phyloP scores from a whole-genome alignment of 2,888 invertebrate species.

The Xylota sylvarum region DNA sequence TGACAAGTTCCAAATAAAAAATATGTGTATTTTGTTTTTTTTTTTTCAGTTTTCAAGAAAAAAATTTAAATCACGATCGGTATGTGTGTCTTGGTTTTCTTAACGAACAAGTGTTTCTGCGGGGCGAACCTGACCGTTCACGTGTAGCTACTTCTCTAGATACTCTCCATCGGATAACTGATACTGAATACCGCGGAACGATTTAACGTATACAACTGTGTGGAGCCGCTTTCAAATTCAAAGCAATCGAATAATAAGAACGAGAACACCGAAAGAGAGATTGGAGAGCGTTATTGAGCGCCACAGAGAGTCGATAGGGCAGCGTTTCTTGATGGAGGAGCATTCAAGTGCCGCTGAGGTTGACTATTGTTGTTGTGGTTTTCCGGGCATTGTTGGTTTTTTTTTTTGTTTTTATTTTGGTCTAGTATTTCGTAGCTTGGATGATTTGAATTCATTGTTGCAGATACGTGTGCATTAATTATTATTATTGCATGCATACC shows the following conservation, averaged over 20 bases:
- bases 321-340: slow-evolving; percentile 12
- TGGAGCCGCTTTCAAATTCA: slow-evolving; percentile 16
- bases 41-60: not conserved
- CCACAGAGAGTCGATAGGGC: slow-evolving; percentile 12
- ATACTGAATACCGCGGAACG: slow-evolving; percentile 52
- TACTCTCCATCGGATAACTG: slow-evolving; percentile 65
- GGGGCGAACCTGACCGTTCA: slow-evolving; percentile 34
- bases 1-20: slow-evolving; percentile 11
- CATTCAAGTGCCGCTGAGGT: not conserved
- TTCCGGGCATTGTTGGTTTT: slow-evolving; percentile 7
- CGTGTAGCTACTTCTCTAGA: slow-evolving; percentile 40
- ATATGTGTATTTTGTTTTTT: not conserved
- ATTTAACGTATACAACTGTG: slow-evolving; percentile 16
- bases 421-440: slow-evolving; percentile 8
- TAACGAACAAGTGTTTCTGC: slow-evolving; percentile 35
- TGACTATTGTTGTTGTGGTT: slow-evolving; percentile 5
- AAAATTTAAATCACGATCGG: not conserved
- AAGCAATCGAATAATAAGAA: slow-evolving; percentile 19
- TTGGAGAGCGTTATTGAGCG: not conserved
- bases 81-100: not conserved
- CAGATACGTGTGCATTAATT: slow-evolving; percentile 27
- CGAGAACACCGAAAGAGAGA: slow-evolving; percentile 10
- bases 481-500: not conserved
- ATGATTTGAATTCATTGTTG: slow-evolving; percentile 29
- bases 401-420: slow-evolving; percentile 18